Evolutionary conservation across 2,113 vertebrate genomes (phyloP).

Genomic region (Mobula birostris): DNA sequence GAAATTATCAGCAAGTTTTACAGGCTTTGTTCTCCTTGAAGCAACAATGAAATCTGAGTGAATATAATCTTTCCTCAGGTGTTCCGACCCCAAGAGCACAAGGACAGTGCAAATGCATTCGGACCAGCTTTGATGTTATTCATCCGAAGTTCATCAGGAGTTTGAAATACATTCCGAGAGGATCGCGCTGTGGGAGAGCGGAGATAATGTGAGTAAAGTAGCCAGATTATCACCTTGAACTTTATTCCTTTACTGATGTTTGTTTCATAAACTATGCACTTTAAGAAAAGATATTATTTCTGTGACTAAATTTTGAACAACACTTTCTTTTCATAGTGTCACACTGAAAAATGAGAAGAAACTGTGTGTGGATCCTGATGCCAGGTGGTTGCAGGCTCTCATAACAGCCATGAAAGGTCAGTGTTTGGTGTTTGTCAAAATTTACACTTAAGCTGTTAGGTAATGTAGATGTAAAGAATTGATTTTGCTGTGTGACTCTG

Average conservation of each 20-base stretch:
- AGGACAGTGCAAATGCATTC: neutral
- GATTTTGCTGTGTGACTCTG: neutral
- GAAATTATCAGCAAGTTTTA: neutral
- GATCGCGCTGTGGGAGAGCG: neutral
- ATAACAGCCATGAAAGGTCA: conserved; percentile 40
- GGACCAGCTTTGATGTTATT: neutral
- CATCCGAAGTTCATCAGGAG: neutral
- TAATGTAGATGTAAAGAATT: neutral
- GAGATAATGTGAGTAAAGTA: conserved; percentile 25
- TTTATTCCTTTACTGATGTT: no score
- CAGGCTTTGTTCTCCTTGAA: neutral
- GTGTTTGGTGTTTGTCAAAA: neutral
- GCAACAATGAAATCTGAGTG: neutral
- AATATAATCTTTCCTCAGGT: neutral
- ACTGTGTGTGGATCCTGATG: conserved; percentile 37
- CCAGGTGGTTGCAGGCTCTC: conserved; percentile 41
- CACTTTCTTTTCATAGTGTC: conserved; percentile 25
- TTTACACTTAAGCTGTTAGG: neutral
- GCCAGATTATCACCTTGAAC: neutral
- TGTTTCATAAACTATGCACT: no score
- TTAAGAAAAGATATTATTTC: neutral
- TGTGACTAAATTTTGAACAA: neutral
- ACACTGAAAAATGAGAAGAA: conserved; percentile 34
- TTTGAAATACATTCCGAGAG: neutral
- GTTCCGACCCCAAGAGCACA: no score